Conservation (phyloP, 2,797 vertebrate species). For the Hypotaenidia okinawae region DNA sequence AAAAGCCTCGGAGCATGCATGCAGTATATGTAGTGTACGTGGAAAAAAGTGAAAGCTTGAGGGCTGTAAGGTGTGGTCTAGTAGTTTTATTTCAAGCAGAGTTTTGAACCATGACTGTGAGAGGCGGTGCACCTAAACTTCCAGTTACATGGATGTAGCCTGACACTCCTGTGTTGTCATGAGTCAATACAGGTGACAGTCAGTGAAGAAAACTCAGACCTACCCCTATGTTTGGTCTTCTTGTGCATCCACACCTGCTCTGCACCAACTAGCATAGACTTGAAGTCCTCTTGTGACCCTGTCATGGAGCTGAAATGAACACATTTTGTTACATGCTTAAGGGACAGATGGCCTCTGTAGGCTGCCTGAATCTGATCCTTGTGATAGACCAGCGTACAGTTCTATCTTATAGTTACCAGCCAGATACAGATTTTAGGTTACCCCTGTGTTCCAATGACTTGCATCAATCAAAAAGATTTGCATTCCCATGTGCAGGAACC, state of each 20-base stretch:
- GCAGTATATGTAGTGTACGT: too few relatives aligned
- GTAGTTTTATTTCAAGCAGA: neutral
- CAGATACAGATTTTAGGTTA: neutral
- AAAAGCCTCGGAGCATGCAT: neutral
- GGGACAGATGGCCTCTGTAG: neutral
- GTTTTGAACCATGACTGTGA: neutral
- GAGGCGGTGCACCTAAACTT: neutral
- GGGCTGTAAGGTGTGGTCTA: neutral
- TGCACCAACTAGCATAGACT: neutral
- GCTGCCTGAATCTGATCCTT: neutral
- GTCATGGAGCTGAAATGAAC: neutral
- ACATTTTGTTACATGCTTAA: neutral
- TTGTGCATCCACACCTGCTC: neutral
- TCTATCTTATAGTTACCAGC: neutral
- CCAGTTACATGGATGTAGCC: neutral
- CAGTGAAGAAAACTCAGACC: neutral
- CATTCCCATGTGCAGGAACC: neutral
- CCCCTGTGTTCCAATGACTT: neutral
- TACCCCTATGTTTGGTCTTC: neutral
- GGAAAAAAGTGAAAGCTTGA: neutral
- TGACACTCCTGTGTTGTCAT: neutral
- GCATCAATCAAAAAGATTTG: neutral
- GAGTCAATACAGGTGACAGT: neutral
- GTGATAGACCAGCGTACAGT: neutral
- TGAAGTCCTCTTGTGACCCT: neutral